Conservation (phyloP, 1,140 invertebrate species). For the Lycorma delicatula region DNA sequence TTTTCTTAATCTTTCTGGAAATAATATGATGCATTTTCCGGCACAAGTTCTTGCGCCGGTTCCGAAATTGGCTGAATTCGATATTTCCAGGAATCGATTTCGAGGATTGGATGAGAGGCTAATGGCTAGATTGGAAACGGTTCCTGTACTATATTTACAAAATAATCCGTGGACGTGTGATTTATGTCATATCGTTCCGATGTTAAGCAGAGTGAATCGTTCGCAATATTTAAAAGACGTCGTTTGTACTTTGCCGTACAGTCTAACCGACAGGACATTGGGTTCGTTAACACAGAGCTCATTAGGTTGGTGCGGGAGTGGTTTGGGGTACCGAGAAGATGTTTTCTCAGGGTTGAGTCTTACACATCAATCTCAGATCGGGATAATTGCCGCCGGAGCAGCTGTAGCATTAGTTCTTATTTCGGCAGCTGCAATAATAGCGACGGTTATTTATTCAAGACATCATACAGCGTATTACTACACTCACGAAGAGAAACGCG, state of each 20-base stretch:
- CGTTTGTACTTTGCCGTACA: constrained; percentile 42
- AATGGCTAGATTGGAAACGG: constrained; percentile 43
- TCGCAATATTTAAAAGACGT: constrained; percentile 37
- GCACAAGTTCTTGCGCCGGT: constrained; percentile 46
- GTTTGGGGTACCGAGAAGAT: constrained; percentile 29
- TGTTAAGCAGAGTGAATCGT: constrained; percentile 44
- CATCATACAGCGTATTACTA: constrained; percentile 61
- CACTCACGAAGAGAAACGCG: constrained; percentile 44
- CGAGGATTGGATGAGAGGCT: constrained; percentile 46
- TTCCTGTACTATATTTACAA: constrained; percentile 43
- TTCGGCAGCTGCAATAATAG: constrained; percentile 42
- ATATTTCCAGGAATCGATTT: constrained; percentile 53
- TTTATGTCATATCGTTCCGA: constrained; percentile 48
- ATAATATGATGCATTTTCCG: constrained; percentile 46
- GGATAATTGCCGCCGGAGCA: constrained; percentile 44
- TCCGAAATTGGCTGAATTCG: constrained; percentile 46
- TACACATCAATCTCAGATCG: constrained; percentile 44
- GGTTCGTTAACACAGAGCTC: constrained; percentile 39
- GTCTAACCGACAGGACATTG: constrained; percentile 42
- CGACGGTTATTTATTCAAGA: constrained; percentile 46
- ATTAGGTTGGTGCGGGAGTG: constrained; percentile 43
- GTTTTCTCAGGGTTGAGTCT: constrained; percentile 32
- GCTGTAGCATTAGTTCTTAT: constrained; percentile 44
- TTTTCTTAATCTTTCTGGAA: constrained; percentile 47
- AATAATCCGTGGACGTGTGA: constrained; percentile 60